Evolutionary conservation across 2,888 invertebrate genomes (phyloP), one percentile per base, ranked within the genome.

Genomic region (Andrena hattorfiana): DNA sequence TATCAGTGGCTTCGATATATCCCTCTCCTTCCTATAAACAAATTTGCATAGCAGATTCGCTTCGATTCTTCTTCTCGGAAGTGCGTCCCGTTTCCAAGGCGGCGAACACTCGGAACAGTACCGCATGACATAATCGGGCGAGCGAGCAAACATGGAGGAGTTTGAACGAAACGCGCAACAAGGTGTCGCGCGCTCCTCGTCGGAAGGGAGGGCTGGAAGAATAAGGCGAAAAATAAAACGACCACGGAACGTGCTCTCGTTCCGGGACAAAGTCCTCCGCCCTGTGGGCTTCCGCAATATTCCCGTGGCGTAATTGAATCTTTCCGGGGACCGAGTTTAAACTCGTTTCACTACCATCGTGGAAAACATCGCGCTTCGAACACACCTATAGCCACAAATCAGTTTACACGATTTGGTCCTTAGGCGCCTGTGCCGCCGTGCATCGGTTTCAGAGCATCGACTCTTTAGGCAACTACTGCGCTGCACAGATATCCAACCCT

Each of bases 241-340:
- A 48, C 63, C 42, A 32, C 13, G 5, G 64, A 42, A 69, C 54
- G 59, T 60, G 72, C 49, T 63, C 71, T 72, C 69, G 48, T 76
- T 85, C 77, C 56, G 3, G 35, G 32, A 32, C 51, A 60, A 67
- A 77, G 49, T 54, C 54, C 54, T 60, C 6, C 28, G 10, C 7
- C 5, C 77, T 35, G 66, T 63, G 82, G 68, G 74, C 81, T 76
- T 76, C 64, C 68, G 72, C 73, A 70, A 88, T 87, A 87, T 86
- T 84, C 85, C 86, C 81, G 78, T 73, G 56, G 56, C 83, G 86
- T 89, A 90, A 91, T 90, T 89, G 90, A 91, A 90, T 88, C 87
- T 82, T 88, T 83, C 82, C 88, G 87, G 76, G 83, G 74, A 75
- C 82, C 84, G 90, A 88, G 90, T 91, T 90, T 88, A 85, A 90